Base-by-base conservation (phyloP, 2,888 invertebrate species). In the Sphinx pinastri region DNA sequence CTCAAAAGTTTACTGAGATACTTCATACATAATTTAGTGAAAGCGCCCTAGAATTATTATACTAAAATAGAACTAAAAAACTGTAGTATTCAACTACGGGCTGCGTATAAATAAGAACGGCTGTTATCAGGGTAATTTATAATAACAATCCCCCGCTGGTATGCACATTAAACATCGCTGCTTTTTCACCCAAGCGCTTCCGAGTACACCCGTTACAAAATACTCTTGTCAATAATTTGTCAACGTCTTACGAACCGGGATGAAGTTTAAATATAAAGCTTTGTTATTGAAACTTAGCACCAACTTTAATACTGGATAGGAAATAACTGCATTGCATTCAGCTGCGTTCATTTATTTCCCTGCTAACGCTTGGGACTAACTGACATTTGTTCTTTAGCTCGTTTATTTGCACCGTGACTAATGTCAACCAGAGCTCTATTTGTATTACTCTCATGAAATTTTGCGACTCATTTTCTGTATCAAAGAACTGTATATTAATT, bases 151-250 rank as follows among this genome's bases (percentile, higher is more conserved):
- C 60, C 16, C 60, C 16, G 45, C 12, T 60, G n/a, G 55, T 45
- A 38, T 19, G 19, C 57, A 68, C 68, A 57, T 57, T 57, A 16
- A 60, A 68, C 45, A 47, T 47, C 47, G 49, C 60, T 60, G 60
- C 47, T 60, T 57, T 6, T 45, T 16, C 47, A 16, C 25, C 67
- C 55, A 16, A 68, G 54, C 54, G 54, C 54, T 49, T 63, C 47
- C n/a, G 55, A 68, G 67, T 54, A 54, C 31, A 67, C 54, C 69
- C 71, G 54, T 69, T 67, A 25, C 76, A 66, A 76, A 79, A 78
- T 76, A 76, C 74, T 79, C 76, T 78, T 78, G 77, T 79, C 81
- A 77, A 84, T 83, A 77, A 79, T 80, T 80, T 79, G 75, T 76
- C 71, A 63, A 68, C 58, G 69, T 74, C 74, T 76, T 63, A 70